Conservation (phyloP, 2,888 invertebrate species). For the Oxyteleia sp. region DNA sequence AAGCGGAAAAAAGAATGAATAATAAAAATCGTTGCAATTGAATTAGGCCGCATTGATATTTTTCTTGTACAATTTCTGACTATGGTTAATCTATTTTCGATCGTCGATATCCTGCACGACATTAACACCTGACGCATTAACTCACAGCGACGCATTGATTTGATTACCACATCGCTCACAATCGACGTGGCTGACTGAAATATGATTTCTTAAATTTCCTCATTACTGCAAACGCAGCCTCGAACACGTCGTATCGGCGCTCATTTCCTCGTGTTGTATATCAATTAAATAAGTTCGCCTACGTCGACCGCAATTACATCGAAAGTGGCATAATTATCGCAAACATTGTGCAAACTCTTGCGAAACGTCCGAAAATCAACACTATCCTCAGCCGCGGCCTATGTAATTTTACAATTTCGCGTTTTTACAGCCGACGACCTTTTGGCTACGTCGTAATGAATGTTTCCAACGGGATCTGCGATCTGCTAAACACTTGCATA, state of each 20-base stretch:
- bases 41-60: too few relatives aligned
- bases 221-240: constrained; percentile 19
- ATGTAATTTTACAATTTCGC: constrained; percentile 21
- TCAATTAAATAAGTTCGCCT: constrained; percentile 51
- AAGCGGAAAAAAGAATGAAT: too few relatives aligned
- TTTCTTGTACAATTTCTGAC: constrained; percentile 14
- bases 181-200: constrained; percentile 18
- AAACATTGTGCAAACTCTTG: constrained; percentile 48
- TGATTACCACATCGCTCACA: constrained; percentile 21
- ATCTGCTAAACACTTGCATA: too few relatives aligned
- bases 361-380: constrained; percentile 35
- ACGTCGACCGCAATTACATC: constrained; percentile 38
- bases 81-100: not conserved
- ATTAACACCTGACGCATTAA: constrained; percentile 30
- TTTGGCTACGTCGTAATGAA: too few relatives aligned
- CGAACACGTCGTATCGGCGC: constrained; percentile 42
- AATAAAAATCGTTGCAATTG: too few relatives aligned
- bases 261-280: constrained; percentile 33
- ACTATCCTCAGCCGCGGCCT: not conserved
- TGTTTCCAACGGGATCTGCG: too few relatives aligned
- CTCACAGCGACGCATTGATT: constrained; percentile 25
- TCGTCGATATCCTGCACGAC: constrained; percentile 8
- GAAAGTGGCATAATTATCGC: constrained; percentile 47
- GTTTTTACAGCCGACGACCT: constrained; percentile 6
- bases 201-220: constrained; percentile 51